Conservation (phyloP, 2,113 vertebrate species). For the Aegithalos caudatus region DNA sequence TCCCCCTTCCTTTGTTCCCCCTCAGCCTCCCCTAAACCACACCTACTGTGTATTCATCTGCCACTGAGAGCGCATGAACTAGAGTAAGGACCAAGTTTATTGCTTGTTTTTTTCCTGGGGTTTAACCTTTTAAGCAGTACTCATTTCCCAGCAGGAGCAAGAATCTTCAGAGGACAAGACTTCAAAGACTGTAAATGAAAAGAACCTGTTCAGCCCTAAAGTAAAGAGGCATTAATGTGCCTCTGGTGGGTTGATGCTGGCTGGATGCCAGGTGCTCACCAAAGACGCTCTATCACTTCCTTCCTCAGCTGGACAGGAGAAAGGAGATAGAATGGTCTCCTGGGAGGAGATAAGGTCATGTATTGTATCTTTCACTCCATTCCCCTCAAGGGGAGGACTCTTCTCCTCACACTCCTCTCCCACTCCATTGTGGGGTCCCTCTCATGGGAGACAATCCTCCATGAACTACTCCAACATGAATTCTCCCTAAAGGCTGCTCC, state of each 20-base stretch:
- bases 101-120: neutral
- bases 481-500: neutral
- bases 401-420: neutral
- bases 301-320: neutral
- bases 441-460: neutral
- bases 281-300: neutral
- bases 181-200: neutral
- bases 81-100: neutral
- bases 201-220: neutral
- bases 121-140: neutral
- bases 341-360: neutral
- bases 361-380: neutral
- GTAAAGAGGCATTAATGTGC: neutral
- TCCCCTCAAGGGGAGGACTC: neutral
- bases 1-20: rapidly evolving
- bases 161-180: neutral
- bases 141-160: neutral
- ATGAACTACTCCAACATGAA: neutral
- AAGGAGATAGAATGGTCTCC: neutral
- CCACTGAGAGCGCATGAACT: neutral
- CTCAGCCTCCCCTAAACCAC: neutral
- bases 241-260: neutral
- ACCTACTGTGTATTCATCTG: neutral
- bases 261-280: neutral
- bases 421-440: neutral